Conservation (phyloP, 2,113 vertebrate species). For the Bucco capensis region DNA sequence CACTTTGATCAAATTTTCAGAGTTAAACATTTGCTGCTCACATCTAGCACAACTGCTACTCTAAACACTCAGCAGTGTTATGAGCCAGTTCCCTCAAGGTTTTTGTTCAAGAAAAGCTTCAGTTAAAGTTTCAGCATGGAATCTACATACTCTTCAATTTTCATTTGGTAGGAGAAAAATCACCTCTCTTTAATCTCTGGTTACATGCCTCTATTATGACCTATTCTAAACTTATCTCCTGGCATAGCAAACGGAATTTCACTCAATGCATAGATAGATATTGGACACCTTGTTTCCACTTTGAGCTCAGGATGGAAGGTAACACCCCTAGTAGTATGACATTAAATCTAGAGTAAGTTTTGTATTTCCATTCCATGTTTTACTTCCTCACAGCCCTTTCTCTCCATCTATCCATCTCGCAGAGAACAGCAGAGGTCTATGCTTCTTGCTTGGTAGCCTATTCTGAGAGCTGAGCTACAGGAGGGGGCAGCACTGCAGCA, state of each 20-base stretch:
- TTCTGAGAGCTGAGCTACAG: constrained; percentile 44
- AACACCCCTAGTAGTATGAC: constrained; percentile 42
- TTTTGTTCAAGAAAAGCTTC: not conserved
- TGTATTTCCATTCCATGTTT: constrained; percentile 64
- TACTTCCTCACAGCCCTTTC: constrained; percentile 36
- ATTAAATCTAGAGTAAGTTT: constrained; percentile 66
- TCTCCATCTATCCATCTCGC: constrained; percentile 16
- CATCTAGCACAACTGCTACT: not conserved
- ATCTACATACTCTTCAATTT: not conserved
- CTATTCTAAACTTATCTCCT: constrained; percentile 67
- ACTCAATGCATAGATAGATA: constrained; percentile 70
- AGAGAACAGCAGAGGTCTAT: constrained; percentile 30
- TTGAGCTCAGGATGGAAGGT: constrained; percentile 62
- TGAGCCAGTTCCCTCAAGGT: not conserved
- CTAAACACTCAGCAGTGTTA: not conserved
- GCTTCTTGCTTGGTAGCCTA: not conserved
- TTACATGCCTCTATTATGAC: constrained; percentile 62
- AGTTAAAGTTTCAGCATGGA: not conserved
- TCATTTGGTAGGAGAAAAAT: constrained; percentile 32
- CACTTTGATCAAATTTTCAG: constrained; percentile 32
- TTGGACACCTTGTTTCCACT: constrained; percentile 71
- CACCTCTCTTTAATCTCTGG: constrained; percentile 54
- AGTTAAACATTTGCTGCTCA: not conserved
- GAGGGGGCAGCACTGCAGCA: not conserved
- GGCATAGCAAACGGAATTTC: constrained; percentile 62